Evolutionary conservation across 2,888 invertebrate species (phyloP), one percentile per base, ranked within the genome.

Genomic region (Perithous albicinctus): DNA sequence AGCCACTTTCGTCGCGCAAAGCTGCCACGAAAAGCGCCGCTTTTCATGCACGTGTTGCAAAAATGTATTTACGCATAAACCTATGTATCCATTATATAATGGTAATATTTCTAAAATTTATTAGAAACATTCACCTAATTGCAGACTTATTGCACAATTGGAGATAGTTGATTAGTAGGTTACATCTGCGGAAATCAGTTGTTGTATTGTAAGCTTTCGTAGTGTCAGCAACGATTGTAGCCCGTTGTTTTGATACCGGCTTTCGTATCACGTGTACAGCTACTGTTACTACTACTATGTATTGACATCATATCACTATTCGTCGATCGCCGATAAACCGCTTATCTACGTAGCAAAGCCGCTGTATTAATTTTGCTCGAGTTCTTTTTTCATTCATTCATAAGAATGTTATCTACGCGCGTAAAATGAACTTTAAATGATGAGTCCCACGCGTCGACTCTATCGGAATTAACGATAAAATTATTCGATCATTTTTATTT

Each of bases 361-460:
- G 10, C 46, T 15, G 43, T 64, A 29, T 64, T 43, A 10, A 66
- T 66, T 46, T 66, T 32, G 32, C 66, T 46, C 48, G 26, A 46
- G 64, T 63, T 18, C 4, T 26, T 54, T 54, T 26, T 23, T 66
- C 48, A 66, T 66, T 46, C 66, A 66, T 66, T 32, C 41, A 66
- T 32, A 29, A 59, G 26, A 64, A 23, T 43, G 26, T 15, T 64
- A 64, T 64, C 64, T 64, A 26, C 15, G 8, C 23, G 64, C 43
- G 64, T 43, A 29, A 46, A 64, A 64, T 15, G 46, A 46, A 43
- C 15, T 64, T 29, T 26, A 43, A 64, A 56, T 46, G 15, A 46
- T 18, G 15, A 48, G 48, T 12, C 18, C 20, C 48, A 8, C 18
- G 48, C 20, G 48, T 20, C 8, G 18, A 8, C 20, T 48, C 12